Evolutionary conservation across 23 tunicate genomes (phyloP), one percentile per base, ranked within the genome.

Genomic region (Corella eumyota): DNA sequence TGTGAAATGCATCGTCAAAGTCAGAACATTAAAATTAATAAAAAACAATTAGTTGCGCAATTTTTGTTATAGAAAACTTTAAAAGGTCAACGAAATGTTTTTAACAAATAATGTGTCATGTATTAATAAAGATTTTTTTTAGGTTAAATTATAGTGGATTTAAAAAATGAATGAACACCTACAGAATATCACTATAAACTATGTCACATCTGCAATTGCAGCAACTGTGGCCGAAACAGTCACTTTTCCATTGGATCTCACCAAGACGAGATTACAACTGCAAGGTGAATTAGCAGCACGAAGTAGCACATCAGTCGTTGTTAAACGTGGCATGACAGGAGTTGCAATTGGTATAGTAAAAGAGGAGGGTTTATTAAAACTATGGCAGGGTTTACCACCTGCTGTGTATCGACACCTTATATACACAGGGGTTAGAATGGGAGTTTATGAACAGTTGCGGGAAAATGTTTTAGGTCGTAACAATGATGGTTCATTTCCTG

Each of bases 381-480:
- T 80, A 30, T 80, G 90, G 90, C 78, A 71, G 32, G 90, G 90
- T 9, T 51, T 80, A 3, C 72, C 78, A 0, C 90, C 90, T 53
- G 90, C 90, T 53, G 74, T 80, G 17, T 71, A 49, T 50, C 64
- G 90, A 4, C 90, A 80, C 48, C 34, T 66, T 3, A 71, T 80
- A 19, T 80, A 80, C 78, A 80, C 79, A 21, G 90, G 90, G 9
- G 77, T 80, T 7, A 27, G 90, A 33, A 80, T 80, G 78, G 79
- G 78, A 0, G 73, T 54, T 38, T 80, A 80, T 58, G 90, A 80
- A 71, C 77, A 80, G 57, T 28, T 80, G 4, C 36, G 90, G 37
- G 90, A 80, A 52, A 68, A 60, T 47, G 69, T 68, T 26, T 65
- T 80, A 17, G 78, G 78, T 4, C 56, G 90, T 33, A 80, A 80